A percentile compares a stretch with the other conserved stretches of the same genome.
These are phyloP conservation scores for Ochropacha duplaris DNA, from an alignment of 2,888 invertebrate species.

Conservation along the genomic window DNA sequence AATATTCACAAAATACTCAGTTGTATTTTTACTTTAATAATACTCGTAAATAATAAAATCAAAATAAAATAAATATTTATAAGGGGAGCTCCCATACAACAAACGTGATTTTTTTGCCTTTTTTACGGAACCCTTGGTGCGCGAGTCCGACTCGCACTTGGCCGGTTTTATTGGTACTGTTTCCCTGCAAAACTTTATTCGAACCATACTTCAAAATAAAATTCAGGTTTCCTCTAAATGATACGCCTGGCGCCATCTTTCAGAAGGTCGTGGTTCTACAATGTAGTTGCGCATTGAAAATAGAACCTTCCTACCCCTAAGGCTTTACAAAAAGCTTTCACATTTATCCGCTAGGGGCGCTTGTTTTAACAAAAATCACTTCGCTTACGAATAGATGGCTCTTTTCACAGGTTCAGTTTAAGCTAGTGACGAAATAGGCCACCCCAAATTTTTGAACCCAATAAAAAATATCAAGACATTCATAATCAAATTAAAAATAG, in stretches of 20 bases:
- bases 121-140: too few relatives aligned
- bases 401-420: not conserved
- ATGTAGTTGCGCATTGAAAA: not conserved
- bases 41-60: too few relatives aligned
- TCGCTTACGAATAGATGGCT: not conserved
- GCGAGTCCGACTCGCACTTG: too few relatives aligned
- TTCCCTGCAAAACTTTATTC: too few relatives aligned
- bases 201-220: too few relatives aligned
- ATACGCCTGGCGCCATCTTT: slow-evolving; percentile 25
- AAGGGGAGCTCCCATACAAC: too few relatives aligned
- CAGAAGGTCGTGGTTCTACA: slow-evolving; percentile 21
- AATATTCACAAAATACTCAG: too few relatives aligned
- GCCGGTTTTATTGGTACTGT: too few relatives aligned
- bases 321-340: not conserved
- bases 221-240: not conserved
- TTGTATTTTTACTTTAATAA: too few relatives aligned
- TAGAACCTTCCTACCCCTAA: not conserved
- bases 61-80: too few relatives aligned
- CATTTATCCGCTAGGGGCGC: not conserved
- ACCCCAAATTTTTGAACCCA: not conserved
- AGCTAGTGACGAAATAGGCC: not conserved
- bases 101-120: too few relatives aligned
- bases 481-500: not conserved
- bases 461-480: not conserved
- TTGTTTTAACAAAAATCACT: not conserved